phyloP scores from a whole-genome alignment of 92 coral and sea anemone genomes.

The Virgularia gustaviana region DNA sequence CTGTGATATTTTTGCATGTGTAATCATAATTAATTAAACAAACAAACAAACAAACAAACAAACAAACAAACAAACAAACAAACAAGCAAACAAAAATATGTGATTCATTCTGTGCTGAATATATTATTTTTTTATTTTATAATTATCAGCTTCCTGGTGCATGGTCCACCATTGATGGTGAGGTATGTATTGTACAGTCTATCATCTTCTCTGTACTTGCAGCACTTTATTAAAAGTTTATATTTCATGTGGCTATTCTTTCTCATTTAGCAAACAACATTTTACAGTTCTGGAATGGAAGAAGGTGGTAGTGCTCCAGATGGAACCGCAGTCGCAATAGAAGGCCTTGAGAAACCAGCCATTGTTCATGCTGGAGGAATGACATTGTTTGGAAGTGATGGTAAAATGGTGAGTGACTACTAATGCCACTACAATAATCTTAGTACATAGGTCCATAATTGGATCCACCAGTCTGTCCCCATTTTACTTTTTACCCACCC shows the following conservation, averaged over 20 bases:
- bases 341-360: slow-evolving; percentile 86
- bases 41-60: no score
- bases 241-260: slow-evolving; percentile 52
- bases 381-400: slow-evolving; percentile 83
- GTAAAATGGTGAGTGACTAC: slow-evolving; percentile 67
- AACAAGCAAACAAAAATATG: no score
- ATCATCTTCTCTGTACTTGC: background rate
- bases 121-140: no score
- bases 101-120: no score
- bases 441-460: no score
- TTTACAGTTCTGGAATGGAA: slow-evolving; percentile 77
- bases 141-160: slow-evolving; percentile 88
- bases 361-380: slow-evolving; percentile 86
- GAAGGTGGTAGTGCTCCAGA: slow-evolving; percentile 67
- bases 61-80: no score
- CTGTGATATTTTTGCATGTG: no score
- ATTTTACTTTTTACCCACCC: no score
- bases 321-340: slow-evolving; percentile 64
- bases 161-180: slow-evolving; percentile 89
- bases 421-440: background rate
- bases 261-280: slow-evolving; percentile 71
- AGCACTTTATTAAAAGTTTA: slow-evolving; percentile 47
- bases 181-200: slow-evolving; percentile 87
- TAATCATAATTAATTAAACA: no score
- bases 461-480: no score